Conservation (phyloP, 1,140 invertebrate species). For the Heliconius hermathena region DNA sequence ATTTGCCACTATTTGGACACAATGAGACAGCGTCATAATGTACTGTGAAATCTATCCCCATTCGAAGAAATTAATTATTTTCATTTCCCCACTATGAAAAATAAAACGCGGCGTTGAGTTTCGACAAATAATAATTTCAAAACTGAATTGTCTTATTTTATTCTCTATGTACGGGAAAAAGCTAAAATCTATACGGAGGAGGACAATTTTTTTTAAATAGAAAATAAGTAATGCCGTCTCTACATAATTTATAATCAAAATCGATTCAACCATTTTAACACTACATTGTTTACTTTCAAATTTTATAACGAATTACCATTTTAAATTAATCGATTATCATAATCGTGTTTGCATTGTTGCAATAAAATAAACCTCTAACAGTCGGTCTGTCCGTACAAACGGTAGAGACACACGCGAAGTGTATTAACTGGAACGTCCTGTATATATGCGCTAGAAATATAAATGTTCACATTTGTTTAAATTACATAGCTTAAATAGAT, state of each 20-base stretch:
- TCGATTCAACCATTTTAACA: not conserved
- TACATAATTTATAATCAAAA: not conserved
- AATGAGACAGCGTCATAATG: too few relatives aligned
- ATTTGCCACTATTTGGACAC: too few relatives aligned
- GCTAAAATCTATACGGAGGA: too few relatives aligned
- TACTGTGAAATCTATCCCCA: too few relatives aligned
- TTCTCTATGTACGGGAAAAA: too few relatives aligned
- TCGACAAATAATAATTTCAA: too few relatives aligned
- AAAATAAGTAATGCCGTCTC: not conserved
- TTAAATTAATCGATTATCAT: slow-evolving; percentile 29
- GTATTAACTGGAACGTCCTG: slow-evolving; percentile 22
- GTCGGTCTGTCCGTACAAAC: slow-evolving; percentile 19
- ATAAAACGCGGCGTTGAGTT: too few relatives aligned
- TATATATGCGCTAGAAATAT: slow-evolving; percentile 9
- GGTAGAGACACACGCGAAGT: slow-evolving; percentile 13
- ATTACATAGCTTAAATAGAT: not conserved
- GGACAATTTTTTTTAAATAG: not conserved
- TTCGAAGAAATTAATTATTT: too few relatives aligned
- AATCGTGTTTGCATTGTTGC: slow-evolving; percentile 23
- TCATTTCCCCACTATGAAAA: too few relatives aligned
- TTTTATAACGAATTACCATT: slow-evolving; percentile 14
- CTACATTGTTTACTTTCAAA: not conserved
- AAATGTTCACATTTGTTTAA: slow-evolving; percentile 9
- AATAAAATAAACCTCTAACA: slow-evolving; percentile 22
- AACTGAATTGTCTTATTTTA: too few relatives aligned